These are phyloP conservation scores for Dione juno DNA, from an alignment of 2,888 invertebrate genomes.

Conservation along the genomic window DNA sequence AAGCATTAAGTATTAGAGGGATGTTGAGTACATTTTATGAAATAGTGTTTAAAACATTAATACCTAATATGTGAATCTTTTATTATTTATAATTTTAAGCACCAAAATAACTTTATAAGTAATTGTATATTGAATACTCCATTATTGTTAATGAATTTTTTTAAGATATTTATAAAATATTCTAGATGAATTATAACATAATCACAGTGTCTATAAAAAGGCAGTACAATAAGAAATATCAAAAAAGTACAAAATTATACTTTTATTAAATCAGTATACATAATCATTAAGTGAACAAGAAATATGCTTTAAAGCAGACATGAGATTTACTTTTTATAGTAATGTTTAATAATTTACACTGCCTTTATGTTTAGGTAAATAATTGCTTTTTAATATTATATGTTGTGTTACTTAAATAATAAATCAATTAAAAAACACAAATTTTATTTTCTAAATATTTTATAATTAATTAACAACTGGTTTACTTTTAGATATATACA, in stretches of 20 bases:
- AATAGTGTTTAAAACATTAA: not conserved
- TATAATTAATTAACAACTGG: not conserved
- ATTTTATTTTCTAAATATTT: not conserved
- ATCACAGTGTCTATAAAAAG: no score
- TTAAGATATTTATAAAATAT: no score
- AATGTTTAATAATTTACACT: conserved; percentile 5
- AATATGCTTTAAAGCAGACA: not conserved
- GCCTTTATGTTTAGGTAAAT: not conserved
- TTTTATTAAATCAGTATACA: not conserved
- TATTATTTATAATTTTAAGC: not conserved
- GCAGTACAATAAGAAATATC: not conserved
- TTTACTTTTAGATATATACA: not conserved
- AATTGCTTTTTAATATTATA: not conserved
- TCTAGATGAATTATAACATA: no score
- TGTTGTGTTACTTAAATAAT: not conserved
- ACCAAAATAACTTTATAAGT: no score
- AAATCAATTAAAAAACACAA: not conserved
- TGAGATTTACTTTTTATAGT: not conserved
- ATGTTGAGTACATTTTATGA: not conserved
- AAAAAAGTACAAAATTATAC: not conserved
- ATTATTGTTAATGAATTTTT: no score
- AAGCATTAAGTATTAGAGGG: not conserved
- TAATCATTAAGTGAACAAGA: not conserved
- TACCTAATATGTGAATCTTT: not conserved
- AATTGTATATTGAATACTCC: no score